Evolutionary conservation across 1,140 invertebrate species (phyloP).

Genomic region (Pseudobourletiella spinata): DNA sequence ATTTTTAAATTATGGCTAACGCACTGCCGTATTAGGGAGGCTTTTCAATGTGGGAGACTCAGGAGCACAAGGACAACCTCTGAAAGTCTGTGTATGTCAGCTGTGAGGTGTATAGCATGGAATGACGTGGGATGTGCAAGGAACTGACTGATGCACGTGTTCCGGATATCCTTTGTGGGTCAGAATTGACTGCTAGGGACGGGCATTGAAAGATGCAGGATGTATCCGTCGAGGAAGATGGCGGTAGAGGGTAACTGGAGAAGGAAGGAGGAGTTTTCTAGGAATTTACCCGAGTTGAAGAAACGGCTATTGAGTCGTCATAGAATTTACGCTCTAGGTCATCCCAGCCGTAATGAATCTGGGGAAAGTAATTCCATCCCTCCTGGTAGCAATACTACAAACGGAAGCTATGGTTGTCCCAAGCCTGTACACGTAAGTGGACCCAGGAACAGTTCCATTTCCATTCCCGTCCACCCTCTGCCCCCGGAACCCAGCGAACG

Average conservation of each 20-base stretch:
- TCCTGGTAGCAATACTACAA: not conserved
- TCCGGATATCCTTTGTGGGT: no score
- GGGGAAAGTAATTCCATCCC: not conserved
- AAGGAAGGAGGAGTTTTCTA: conserved; percentile 7
- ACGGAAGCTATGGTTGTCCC: not conserved
- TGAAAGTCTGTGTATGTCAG: no score
- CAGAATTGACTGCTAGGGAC: no score
- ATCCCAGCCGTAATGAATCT: not conserved
- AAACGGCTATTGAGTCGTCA: conserved; percentile 22
- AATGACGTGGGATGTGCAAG: not conserved
- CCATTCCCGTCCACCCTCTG: not conserved
- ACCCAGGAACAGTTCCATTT: not conserved
- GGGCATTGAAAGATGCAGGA: conserved; percentile 16
- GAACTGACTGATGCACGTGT: no score
- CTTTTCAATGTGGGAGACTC: no score
- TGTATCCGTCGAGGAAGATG: not conserved
- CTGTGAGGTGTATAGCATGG: no score
- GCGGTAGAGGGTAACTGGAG: conserved; percentile 12
- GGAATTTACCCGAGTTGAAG: conserved; percentile 16
- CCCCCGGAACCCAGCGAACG: not conserved
- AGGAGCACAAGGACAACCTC: not conserved
- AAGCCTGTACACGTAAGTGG: not conserved
- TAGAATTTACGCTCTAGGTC: conserved; percentile 19
- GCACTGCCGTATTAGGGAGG: no score
- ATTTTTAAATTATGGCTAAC: no score